Evolutionary conservation across 2,797 vertebrate genomes (phyloP).

Genomic region (Acanthurus leucopareius): DNA sequence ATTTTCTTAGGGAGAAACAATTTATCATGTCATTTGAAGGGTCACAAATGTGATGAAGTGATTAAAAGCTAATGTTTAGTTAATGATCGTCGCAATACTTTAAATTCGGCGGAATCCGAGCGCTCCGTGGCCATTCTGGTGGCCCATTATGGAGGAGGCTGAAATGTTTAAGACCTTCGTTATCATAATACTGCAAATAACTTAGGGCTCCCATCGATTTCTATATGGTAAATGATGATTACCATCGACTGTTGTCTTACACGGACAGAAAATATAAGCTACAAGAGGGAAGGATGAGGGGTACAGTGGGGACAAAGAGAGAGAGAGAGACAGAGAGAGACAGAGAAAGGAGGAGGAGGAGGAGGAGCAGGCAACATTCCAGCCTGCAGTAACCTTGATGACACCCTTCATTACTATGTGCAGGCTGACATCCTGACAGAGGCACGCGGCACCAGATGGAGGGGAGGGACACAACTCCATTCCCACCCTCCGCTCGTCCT

Average conservation of each 20-base stretch:
- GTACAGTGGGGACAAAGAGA: slow-evolving; percentile 17
- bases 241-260: slow-evolving; percentile 32
- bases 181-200: not conserved
- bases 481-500: slow-evolving; percentile 78
- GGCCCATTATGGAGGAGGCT: slow-evolving; percentile 4
- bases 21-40: slow-evolving; percentile 68
- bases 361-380: slow-evolving; percentile 75
- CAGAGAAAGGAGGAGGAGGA: slow-evolving; percentile 1
- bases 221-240: slow-evolving; percentile 19
- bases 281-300: slow-evolving; percentile 47
- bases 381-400: slow-evolving; percentile 87
- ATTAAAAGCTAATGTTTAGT: slow-evolving; percentile 72
- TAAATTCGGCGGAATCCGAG: slow-evolving; percentile 30
- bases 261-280: slow-evolving; percentile 51
- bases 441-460: slow-evolving; percentile 86
- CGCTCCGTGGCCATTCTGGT: not conserved
- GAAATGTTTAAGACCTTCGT: slow-evolving; percentile 22
- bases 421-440: slow-evolving; percentile 85
- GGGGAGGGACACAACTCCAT: slow-evolving; percentile 78
- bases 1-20: slow-evolving; percentile 57
- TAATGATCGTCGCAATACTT: slow-evolving; percentile 60
- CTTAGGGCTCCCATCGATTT: not conserved
- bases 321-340: slow-evolving; percentile 4
- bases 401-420: slow-evolving; percentile 88
- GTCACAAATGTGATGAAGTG: slow-evolving; percentile 63